phyloP scores from a whole-genome alignment of 1,140 invertebrate genomes.

The Belonocnema kinseyi region DNA sequence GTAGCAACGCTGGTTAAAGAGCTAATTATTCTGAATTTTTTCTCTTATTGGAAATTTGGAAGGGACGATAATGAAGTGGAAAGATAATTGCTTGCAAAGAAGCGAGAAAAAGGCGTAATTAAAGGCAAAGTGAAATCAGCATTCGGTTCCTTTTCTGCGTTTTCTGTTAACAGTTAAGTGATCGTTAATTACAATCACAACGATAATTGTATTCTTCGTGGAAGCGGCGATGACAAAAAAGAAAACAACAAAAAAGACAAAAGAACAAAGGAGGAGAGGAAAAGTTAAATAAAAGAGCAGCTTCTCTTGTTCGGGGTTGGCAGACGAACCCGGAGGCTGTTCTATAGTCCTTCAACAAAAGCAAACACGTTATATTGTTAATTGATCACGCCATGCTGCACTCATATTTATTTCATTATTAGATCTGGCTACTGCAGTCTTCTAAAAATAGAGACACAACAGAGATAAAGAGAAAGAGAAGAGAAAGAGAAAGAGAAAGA shows the following conservation, averaged over 20 bases:
- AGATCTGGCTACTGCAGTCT: constrained; percentile 3
- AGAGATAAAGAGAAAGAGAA: background rate
- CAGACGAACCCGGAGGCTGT: constrained; percentile 4
- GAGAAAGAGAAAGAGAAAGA: background rate
- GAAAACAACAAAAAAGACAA: background rate
- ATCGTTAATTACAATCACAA: constrained; percentile 10
- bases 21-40: too few species aligned
- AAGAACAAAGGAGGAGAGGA: background rate
- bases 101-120: background rate
- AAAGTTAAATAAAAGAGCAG: background rate
- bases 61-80: too few species aligned
- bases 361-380: constrained; percentile 27
- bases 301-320: too few species aligned
- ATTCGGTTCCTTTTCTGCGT: background rate
- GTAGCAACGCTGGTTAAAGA: too few species aligned
- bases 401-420: constrained; percentile 28
- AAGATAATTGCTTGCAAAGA: background rate
- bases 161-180: background rate
- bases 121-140: background rate
- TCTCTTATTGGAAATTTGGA: too few species aligned
- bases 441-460: background rate
- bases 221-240: background rate
- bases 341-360: background rate
- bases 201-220: constrained; percentile 10
- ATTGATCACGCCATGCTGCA: constrained; percentile 16